These are phyloP conservation scores for Rapana venosa DNA, from an alignment of 2,888 invertebrate genomes.

Conservation along the genomic window DNA sequence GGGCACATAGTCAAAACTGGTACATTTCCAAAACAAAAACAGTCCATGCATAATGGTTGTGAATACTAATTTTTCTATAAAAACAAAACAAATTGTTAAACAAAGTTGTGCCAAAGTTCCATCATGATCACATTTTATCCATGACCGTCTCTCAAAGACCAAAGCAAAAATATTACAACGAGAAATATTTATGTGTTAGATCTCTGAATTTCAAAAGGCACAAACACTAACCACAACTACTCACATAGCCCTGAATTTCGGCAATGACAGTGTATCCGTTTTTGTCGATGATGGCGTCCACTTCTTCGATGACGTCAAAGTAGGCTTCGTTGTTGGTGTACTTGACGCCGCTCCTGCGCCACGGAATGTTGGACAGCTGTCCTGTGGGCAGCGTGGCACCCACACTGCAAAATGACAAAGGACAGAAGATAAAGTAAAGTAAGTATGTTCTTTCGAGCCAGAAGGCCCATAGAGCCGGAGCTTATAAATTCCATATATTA, in stretches of 20 bases:
- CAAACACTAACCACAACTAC: slow-evolving; percentile 73
- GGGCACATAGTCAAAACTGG: too few relatives aligned
- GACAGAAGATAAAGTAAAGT: too few relatives aligned
- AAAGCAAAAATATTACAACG: neutral
- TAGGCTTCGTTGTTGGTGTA: slow-evolving; percentile 99
- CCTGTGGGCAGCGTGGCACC: slow-evolving; percentile 92
- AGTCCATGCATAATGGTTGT: too few relatives aligned
- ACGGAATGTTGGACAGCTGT: slow-evolving; percentile 98
- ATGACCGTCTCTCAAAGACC: too few relatives aligned
- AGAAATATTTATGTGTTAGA: neutral
- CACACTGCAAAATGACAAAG: slow-evolving; percentile 68
- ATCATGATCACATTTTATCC: too few relatives aligned
- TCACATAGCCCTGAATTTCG: slow-evolving; percentile 99
- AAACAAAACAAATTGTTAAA: too few relatives aligned
- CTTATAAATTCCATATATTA: too few relatives aligned
- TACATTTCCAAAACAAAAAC: too few relatives aligned
- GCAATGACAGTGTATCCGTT: slow-evolving; percentile 97
- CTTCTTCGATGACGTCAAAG: slow-evolving; percentile 99
- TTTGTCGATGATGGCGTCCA: slow-evolving; percentile 99
- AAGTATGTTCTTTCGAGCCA: too few relatives aligned
- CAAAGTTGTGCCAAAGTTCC: too few relatives aligned
- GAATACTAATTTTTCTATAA: too few relatives aligned
- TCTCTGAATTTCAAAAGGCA: neutral
- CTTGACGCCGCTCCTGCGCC: slow-evolving; percentile 96
- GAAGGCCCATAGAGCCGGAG: too few relatives aligned